phyloP scores from a whole-genome alignment of 1,140 invertebrate genomes.

The Heliconius nattereri region DNA sequence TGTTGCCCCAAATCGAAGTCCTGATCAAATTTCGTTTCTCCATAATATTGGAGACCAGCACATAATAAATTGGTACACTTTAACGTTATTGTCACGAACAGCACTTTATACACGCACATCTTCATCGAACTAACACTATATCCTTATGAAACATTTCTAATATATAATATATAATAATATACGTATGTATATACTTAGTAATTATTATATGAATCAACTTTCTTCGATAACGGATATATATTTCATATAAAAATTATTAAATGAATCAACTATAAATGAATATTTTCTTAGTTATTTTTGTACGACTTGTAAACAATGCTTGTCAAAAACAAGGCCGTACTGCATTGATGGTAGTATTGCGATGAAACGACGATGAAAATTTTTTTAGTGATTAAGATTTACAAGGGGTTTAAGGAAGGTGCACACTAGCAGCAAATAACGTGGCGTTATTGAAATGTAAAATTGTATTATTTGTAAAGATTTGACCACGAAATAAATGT shows the following conservation, averaged over 20 bases:
- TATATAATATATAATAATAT: background rate
- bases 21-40: background rate
- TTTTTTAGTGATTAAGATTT: slow-evolving; percentile 34
- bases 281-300: background rate
- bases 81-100: background rate
- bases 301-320: slow-evolving; percentile 11
- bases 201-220: background rate
- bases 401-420: slow-evolving; percentile 18
- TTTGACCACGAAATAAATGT: too few relatives aligned
- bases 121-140: background rate
- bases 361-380: slow-evolving; percentile 18
- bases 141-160: background rate
- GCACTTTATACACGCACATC: background rate
- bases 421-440: background rate
- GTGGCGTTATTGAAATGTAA: background rate
- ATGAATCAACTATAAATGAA: background rate
- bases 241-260: background rate
- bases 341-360: slow-evolving; percentile 24
- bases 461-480: too few relatives aligned
- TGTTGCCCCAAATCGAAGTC: background rate
- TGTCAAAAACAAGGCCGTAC: slow-evolving; percentile 12
- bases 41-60: background rate
- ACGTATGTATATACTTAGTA: background rate
- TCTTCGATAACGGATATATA: background rate
- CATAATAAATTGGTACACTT: background rate